Evolutionary conservation across 2,888 invertebrate genomes (phyloP), one percentile per base, ranked within the genome.

Genomic region (Cataglyphis albicans): DNA sequence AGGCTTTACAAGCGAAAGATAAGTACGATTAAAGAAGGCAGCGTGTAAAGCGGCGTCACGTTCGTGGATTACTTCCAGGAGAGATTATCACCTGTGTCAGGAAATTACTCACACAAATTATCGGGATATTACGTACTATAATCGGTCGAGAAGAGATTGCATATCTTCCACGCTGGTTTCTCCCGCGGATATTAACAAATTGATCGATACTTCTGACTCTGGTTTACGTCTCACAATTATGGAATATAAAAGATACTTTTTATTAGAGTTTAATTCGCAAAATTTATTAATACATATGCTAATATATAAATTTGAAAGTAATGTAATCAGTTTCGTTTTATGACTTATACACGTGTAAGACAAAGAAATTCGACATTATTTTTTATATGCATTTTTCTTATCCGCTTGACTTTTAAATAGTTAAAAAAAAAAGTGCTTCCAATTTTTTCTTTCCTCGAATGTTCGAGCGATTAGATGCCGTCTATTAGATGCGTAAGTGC

Each of bases 1-100:
- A 48, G 5, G 29, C 21, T 3, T 3, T 35, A 29, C 25, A 35
- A 29, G 57, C 6, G 18, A 29, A 68, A 68, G 10, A 55, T 65
- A 67, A 76, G 65, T 25, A 64, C 18, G 65, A 67, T 68, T 41
- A 55, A 80, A 59, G 41, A 32, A 7, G 41, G 67, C 25, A 76
- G 41, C 52, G 38, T 35, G 55, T 81, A 78, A 73, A 64, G 35
- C 35, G 35, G 6, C 72, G 78, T 89, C 86, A 90, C 86, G 90
- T 90, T 73, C 82, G 80, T 64, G 83, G 82, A 90, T 88, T 90
- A 91, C 87, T 76, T 82, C 76, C 55, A 41, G 67, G 72, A 75
- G 75, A 81, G 84, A 85, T 88, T 87, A 89, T 87, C 88, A 81
- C 86, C 87, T 73, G 82, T 3, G 57, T 35, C 63, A 52, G 57